Evolutionary conservation across 2,888 invertebrate species (phyloP), one percentile per base, ranked within the genome.

Genomic region (Tanaodytes sp.): DNA sequence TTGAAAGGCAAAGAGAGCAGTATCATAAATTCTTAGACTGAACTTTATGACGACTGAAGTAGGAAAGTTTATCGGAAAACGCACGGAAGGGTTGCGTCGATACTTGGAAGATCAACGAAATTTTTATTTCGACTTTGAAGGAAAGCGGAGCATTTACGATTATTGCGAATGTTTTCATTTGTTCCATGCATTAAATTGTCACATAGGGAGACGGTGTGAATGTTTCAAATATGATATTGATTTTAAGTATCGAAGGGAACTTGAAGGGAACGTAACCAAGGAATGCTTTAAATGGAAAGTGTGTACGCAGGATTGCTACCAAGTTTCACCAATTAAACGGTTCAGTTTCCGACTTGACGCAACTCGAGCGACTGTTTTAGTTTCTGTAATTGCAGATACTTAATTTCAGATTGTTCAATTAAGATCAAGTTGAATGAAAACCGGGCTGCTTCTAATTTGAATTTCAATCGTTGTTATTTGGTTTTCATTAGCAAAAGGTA

Each of bases 31-130:
- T n/a, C n/a, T n/a, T n/a, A n/a, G n/a, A n/a, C n/a, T n/a, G n/a
- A n/a, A n/a, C 3, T 58, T 66, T 54, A 66, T 65, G 58, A 58
- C 48, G 48, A 39, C 40, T 52, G 46, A 54, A 65, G 52, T 33
- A 65, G 52, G 18, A 59, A 65, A 65, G 58, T 65, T 65, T 52
- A 57, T 51, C 43, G 51, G 30, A 55, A 55, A 63, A 16, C 46
- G 14, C 27, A 19, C 30, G 39, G 31, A 39, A 23, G 46, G 39
- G 30, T n/a, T n/a, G n/a, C n/a, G n/a, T n/a, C n/a, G n/a, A n/a
- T n/a, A n/a, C n/a, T n/a, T n/a, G n/a, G n/a, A n/a, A n/a, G 30
- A 37, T 14, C 30, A 31, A 31, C 40, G 54, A 36, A 46, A 62
- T 42, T 12, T 27, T 14, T 30, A 45, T 52, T 43, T 52, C 52